Conservation (phyloP, 2,797 vertebrate genomes). For the Cuculus canorus region DNA sequence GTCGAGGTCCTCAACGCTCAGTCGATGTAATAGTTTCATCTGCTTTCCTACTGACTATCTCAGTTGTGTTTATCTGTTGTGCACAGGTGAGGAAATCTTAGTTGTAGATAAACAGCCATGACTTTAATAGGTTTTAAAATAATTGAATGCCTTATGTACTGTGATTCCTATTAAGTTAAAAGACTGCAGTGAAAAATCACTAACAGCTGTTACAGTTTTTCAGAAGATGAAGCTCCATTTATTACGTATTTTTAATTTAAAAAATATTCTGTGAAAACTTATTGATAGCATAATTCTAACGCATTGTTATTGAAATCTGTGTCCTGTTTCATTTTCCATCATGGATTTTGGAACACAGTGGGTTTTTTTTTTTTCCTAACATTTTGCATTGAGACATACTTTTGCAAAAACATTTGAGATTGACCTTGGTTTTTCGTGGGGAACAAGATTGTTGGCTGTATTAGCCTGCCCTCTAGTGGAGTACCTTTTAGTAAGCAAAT, state of each 20-base stretch:
- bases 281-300: background rate
- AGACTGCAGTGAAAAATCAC: background rate
- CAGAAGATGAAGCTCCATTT: background rate
- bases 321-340: background rate
- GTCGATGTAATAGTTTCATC: slow-evolving; percentile 98
- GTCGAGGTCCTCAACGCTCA: slow-evolving; percentile 95
- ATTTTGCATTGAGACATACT: background rate
- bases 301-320: background rate
- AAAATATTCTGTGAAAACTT: background rate
- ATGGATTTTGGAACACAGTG: background rate
- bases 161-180: background rate
- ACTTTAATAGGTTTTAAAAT: background rate
- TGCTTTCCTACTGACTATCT: slow-evolving; percentile 94
- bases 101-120: background rate
- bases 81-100: slow-evolving; percentile 87
- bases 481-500: background rate
- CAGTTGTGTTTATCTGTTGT: slow-evolving; percentile 97
- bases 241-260: background rate
- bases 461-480: slow-evolving; percentile 71
- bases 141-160: background rate
- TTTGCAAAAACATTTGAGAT: background rate
- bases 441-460: background rate
- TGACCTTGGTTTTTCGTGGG: background rate
- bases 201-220: background rate
- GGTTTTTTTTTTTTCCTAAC: background rate